Percentiles rank a stretch among this genome's conserved stretches.
These are phyloP conservation scores for Thera obeliscata DNA, from an alignment of 2,888 invertebrate genomes.

Conservation along the genomic window DNA sequence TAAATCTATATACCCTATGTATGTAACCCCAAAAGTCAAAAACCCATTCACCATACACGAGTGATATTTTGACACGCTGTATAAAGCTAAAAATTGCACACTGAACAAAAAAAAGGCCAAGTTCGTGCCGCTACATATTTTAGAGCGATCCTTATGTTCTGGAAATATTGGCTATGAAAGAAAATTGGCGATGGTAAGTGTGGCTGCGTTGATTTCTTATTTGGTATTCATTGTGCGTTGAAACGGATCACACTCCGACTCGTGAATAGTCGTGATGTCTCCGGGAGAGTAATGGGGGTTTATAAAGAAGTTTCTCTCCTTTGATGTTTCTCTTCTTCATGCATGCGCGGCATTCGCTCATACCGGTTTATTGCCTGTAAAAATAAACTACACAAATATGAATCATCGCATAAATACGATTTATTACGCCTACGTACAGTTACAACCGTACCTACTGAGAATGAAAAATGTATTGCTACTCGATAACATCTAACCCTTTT, in stretches of 20 bases:
- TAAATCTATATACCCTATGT: no score
- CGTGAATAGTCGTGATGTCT: conserved; percentile 57
- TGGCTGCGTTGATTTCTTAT: conserved; percentile 79
- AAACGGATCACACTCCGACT: conserved; percentile 67
- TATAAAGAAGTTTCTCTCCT: conserved; percentile 42
- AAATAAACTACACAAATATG: conserved; percentile 42
- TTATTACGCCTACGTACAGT: conserved; percentile 24
- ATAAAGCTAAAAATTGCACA: conserved; percentile 75
- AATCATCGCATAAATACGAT: conserved; percentile 38
- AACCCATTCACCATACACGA: not conserved
- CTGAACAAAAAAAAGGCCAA: conserved; percentile 73
- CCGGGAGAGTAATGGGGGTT: conserved; percentile 44
- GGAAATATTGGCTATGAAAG: conserved; percentile 76
- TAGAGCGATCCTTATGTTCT: conserved; percentile 61
- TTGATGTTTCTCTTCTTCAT: conserved; percentile 42
- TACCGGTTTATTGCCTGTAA: conserved; percentile 40
- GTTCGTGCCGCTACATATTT: conserved; percentile 72
- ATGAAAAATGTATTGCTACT: conserved; percentile 26
- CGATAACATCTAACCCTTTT: conserved; percentile 33
- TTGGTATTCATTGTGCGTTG: conserved; percentile 79
- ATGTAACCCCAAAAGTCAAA: no score
- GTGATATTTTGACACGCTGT: conserved; percentile 48
- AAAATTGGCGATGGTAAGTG: conserved; percentile 76
- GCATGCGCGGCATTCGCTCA: conserved; percentile 31
- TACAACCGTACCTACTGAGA: conserved; percentile 13